These are phyloP conservation scores for Dermatemys mawii DNA, from an alignment of 2,113 vertebrate species.

Conservation along the genomic window DNA sequence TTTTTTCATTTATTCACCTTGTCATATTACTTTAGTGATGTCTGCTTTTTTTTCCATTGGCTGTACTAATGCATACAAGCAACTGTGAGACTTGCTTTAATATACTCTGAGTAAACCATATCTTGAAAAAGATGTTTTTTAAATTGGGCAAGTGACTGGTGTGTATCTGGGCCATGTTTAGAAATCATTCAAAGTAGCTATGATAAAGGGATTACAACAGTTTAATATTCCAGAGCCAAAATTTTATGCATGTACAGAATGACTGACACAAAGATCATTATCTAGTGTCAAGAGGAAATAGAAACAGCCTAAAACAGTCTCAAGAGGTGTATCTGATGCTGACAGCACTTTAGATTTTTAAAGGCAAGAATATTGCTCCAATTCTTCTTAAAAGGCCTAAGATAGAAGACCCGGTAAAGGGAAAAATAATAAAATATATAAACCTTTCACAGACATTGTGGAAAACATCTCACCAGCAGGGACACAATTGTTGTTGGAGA, in stretches of 20 bases:
- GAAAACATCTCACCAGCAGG: not conserved
- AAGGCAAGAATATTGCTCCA: not conserved
- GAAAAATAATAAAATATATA: not conserved
- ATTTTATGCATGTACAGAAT: conserved; percentile 40
- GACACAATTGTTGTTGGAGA: not conserved
- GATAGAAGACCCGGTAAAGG: not conserved
- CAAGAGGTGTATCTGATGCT: conserved; percentile 17
- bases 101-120: not conserved
- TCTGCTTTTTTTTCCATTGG: not conserved
- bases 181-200: conserved; percentile 17
- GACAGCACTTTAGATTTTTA: not conserved
- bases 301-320: conserved; percentile 34
- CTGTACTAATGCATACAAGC: not conserved
- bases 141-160: conserved; percentile 22
- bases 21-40: not conserved
- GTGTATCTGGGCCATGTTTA: conserved; percentile 50
- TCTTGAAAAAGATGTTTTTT: conserved; percentile 20
- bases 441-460: not conserved
- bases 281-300: conserved; percentile 57
- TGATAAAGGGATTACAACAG: conserved; percentile 60
- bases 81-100: not conserved
- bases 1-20: not conserved
- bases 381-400: conserved; percentile 5
- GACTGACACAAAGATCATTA: conserved; percentile 63
- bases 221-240: conserved; percentile 9